These are phyloP conservation scores for Panonychus citri DNA, from an alignment of 1,140 invertebrate species.

Conservation along the genomic window DNA sequence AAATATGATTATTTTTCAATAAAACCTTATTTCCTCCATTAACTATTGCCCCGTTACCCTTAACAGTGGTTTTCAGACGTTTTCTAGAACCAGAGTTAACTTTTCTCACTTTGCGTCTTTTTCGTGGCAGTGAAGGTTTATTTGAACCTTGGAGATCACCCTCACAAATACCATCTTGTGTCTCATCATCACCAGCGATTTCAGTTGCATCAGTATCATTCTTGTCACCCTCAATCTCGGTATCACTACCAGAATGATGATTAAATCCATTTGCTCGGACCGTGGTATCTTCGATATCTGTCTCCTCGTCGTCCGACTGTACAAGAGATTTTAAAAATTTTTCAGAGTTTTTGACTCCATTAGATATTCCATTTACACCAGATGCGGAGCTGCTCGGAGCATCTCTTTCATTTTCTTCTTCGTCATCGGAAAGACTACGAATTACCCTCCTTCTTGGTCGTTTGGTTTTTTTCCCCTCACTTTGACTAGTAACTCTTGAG, in stretches of 20 bases:
- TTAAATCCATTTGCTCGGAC: background rate
- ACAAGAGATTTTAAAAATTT: background rate
- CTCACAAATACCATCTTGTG: background rate
- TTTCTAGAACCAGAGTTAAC: background rate
- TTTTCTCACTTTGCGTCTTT: background rate
- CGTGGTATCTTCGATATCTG: background rate
- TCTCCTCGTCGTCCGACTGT: background rate
- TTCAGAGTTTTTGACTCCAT: background rate
- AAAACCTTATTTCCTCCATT: background rate
- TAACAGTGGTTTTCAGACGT: background rate
- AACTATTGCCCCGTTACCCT: background rate
- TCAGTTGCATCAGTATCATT: conserved; percentile 18
- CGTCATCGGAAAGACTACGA: too few relatives aligned
- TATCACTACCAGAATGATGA: conserved; percentile 5
- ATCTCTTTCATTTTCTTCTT: too few relatives aligned
- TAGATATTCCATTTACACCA: background rate
- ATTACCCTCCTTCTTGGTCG: background rate
- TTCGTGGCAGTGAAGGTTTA: background rate
- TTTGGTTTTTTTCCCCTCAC: background rate
- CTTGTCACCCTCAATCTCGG: conserved; percentile 7
- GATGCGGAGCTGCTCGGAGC: background rate
- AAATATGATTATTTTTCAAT: background rate
- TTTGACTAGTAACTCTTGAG: background rate
- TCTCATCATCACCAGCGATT: conserved; percentile 19
- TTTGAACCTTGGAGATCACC: background rate